Percentiles rank a stretch among this genome's conserved stretches.
Evolutionary conservation across 2,797 vertebrate genomes (phyloP).

Genomic region (Enteromius viviparus): DNA sequence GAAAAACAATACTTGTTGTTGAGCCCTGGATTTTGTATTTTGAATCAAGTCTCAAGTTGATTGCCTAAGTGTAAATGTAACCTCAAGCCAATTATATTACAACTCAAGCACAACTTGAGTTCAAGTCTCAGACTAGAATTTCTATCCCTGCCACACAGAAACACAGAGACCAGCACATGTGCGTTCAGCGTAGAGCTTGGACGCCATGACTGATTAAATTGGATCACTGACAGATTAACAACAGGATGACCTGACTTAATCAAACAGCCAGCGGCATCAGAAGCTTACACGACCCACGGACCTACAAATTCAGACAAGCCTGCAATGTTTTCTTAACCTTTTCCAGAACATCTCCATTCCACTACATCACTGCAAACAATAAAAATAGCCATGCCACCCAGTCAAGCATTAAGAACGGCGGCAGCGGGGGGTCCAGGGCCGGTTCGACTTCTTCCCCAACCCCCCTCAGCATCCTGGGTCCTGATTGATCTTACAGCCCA

Average conservation of each 20-base stretch:
- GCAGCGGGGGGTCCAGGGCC: slow-evolving; percentile 63
- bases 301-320: slow-evolving; percentile 18
- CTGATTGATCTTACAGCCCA: slow-evolving; percentile 72
- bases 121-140: background rate
- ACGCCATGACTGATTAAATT: slow-evolving; percentile 50
- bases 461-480: slow-evolving; percentile 54
- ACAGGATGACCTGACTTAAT: slow-evolving; percentile 53
- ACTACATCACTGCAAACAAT: slow-evolving; percentile 41
- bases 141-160: background rate
- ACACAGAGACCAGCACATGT: slow-evolving; percentile 26
- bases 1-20: background rate
- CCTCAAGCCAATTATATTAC: background rate
- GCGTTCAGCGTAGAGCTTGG: background rate
- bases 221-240: slow-evolving; percentile 52
- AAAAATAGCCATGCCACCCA: slow-evolving; percentile 63
- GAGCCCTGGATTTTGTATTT: background rate
- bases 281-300: slow-evolving; percentile 39
- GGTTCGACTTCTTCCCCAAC: slow-evolving; percentile 57
- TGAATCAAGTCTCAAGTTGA: background rate
- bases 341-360: slow-evolving; percentile 9
- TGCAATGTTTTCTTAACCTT: slow-evolving; percentile 39
- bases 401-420: slow-evolving; percentile 63
- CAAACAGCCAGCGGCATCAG: slow-evolving; percentile 30
- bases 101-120: background rate
- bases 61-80: background rate